Evolutionary conservation across 2,888 invertebrate species (phyloP), one percentile per base, ranked within the genome.

Genomic region (Celastrina argiolus): DNA sequence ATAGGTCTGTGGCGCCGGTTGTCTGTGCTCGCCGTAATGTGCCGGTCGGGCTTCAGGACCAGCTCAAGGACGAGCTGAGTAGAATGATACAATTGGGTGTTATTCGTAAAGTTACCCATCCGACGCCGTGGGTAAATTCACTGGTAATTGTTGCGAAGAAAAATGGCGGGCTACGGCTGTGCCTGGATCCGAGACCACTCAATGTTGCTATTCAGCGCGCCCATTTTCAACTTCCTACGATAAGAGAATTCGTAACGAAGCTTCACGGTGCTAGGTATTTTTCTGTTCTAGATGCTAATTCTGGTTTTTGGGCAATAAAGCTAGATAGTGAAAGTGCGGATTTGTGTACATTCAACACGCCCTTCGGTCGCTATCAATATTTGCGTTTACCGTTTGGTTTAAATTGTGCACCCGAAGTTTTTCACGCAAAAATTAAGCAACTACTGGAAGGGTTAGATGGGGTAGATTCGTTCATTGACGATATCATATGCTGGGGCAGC

Each of bases 231-330:
- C 42, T 72, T 18, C 73, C 72, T 2, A 73, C 73, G 2, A n/a
- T 75, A 12, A 65, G 39, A n/a, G 73, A 73, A 22, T 31, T 75
- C n/a, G 66, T 70, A 0, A 42, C 69, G 0, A 67, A 67, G n/a
- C 41, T 71, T 14, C 26, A 59, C 8, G 72, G 71, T 10, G 72
- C 66, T 4, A 26, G 16, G 34, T 71, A 67, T 63, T 71, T 69
- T 65, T 66, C 64, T 7, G 69, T 69, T 51, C 45, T 74, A 22
- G 74, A 74, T 45, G 74, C 71, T 2, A 67, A 65, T 8, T 70
- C 69, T n/a, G 72, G 72, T 1, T 76, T 73, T 51, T 75, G 74
- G 74, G 63, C 64, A 41, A 31, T 72, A 0, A 28, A 70, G 12
- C n/a, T 74, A 16, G 71, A 74, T 56, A 68, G 68, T 7, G 68